phyloP scores from a whole-genome alignment of 2,113 vertebrate species.

The Cebidichthys violaceus region DNA sequence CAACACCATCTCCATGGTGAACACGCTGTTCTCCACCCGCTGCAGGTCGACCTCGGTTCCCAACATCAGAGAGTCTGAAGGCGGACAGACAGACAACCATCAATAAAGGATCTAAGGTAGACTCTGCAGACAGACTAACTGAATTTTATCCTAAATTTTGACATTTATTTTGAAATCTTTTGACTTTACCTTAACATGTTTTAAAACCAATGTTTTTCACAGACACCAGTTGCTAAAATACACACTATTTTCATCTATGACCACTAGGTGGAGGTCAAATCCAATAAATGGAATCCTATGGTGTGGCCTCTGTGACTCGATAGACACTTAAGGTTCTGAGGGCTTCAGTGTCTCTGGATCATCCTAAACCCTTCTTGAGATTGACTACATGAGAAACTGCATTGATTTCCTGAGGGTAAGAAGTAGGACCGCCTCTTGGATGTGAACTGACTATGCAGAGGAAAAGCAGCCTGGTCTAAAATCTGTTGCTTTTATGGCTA shows the following conservation, averaged over 20 bases:
- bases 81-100: not conserved
- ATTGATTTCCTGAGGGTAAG: constrained; percentile 5
- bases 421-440: not conserved
- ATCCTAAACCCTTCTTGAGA: not conserved
- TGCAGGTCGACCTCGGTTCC: constrained; percentile 89
- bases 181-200: not conserved
- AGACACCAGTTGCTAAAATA: not conserved
- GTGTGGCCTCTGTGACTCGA: not conserved
- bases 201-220: not conserved
- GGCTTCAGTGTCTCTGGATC: constrained; percentile 22
- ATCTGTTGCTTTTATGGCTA: constrained; percentile 8
- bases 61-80: constrained; percentile 84
- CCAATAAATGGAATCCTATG: not conserved
- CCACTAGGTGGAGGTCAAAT: constrained; percentile 70
- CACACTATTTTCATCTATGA: not conserved
- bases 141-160: not conserved
- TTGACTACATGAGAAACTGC: not conserved
- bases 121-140: not conserved
- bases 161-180: not conserved
- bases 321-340: not conserved
- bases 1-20: constrained; percentile 89
- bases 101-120: not conserved
- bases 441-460: not conserved
- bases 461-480: not conserved
- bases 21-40: constrained; percentile 85